A percentile compares a stretch with the other conserved stretches of the same genome.
phyloP scores from a whole-genome alignment of 2,888 invertebrate species.

The Carterocephalus palaemon region DNA sequence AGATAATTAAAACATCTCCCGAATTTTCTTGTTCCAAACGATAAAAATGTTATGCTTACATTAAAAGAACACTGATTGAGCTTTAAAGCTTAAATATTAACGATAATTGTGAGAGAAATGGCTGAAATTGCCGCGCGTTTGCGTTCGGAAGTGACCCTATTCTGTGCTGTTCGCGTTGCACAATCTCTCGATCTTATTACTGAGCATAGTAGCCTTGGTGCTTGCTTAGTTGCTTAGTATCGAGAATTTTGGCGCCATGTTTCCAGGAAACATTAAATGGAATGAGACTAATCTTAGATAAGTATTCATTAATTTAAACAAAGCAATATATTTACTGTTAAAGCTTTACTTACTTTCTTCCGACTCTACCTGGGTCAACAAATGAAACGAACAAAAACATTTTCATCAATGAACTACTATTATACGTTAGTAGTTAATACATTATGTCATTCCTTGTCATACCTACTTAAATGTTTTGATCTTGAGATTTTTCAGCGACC shows the following conservation, averaged over 20 bases:
- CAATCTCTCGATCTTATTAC: constrained; percentile 29
- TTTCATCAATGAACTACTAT: too few species aligned
- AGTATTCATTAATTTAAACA: too few species aligned
- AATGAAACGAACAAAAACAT: too few species aligned
- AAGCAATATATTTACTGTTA: too few species aligned
- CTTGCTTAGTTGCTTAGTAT: constrained; percentile 3
- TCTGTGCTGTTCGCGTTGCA: constrained; percentile 28
- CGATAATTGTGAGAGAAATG: not conserved
- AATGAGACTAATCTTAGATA: not conserved
- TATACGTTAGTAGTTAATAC: too few species aligned
- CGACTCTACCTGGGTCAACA: too few species aligned
- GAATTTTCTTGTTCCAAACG: constrained; percentile 9
- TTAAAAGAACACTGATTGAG: not conserved
- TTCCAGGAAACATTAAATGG: constrained; percentile 9
- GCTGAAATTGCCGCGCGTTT: constrained; percentile 2
- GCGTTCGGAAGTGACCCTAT: constrained; percentile 40
- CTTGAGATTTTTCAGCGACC: too few species aligned
- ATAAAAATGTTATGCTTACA: not conserved
- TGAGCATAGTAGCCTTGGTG: constrained; percentile 17
- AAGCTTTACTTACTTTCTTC: too few species aligned
- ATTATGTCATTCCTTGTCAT: too few species aligned
- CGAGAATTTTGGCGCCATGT: constrained; percentile 20
- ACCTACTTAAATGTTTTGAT: too few species aligned
- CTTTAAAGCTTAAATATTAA: not conserved
- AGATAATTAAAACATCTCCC: constrained; percentile 5